Evolutionary conservation across 1,140 invertebrate species (phyloP).

Genomic region (Hylaeus anthracinus): DNA sequence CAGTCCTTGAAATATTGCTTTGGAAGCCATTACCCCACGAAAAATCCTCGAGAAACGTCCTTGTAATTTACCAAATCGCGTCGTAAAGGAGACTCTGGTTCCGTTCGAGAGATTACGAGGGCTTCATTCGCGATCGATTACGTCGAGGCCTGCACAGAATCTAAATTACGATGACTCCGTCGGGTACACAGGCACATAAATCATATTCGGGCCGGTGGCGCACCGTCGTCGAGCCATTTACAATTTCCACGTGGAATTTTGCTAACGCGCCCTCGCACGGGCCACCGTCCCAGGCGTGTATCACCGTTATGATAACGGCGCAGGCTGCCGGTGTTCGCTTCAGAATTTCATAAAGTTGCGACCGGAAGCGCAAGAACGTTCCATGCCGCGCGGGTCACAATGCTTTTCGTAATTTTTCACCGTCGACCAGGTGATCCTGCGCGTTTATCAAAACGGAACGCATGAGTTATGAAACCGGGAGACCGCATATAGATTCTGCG

Average conservation of each 20-base stretch:
- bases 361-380: background rate
- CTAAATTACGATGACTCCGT: constrained; percentile 54
- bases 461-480: no score
- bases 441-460: background rate
- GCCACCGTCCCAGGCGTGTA: background rate
- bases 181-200: constrained; percentile 48
- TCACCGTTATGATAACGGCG: background rate
- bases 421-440: background rate
- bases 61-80: constrained; percentile 7
- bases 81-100: background rate
- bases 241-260: constrained; percentile 64
- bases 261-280: constrained; percentile 37
- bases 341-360: constrained; percentile 44
- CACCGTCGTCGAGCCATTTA: constrained; percentile 51
- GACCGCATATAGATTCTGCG: no score
- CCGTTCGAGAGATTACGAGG: constrained; percentile 7
- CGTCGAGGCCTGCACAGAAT: constrained; percentile 12
- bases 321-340: background rate
- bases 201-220: constrained; percentile 47
- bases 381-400: background rate
- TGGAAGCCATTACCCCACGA: no score
- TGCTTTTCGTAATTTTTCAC: background rate
- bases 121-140: constrained; percentile 47
- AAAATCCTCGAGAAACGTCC: background rate
- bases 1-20: background rate